phyloP scores from a whole-genome alignment of 2,888 invertebrate species.

The Myopa testacea region DNA sequence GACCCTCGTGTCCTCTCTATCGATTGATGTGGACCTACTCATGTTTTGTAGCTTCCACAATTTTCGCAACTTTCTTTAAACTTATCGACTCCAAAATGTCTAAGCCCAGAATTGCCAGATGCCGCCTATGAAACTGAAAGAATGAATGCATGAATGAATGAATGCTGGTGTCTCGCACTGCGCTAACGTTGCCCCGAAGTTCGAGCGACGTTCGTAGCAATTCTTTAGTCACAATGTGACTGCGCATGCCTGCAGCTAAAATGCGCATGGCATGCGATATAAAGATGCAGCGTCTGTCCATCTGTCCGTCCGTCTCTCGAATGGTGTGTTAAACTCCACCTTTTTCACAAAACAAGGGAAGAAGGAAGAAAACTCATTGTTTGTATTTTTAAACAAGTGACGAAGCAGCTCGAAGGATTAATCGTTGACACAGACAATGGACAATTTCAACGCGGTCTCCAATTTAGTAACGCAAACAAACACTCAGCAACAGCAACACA shows the following conservation, averaged over 20 bases:
- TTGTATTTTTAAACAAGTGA: constrained; percentile 53
- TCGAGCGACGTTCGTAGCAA: constrained; percentile 7
- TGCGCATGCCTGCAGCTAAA: neutral
- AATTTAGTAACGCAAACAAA: constrained; percentile 25
- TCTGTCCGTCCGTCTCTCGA: neutral
- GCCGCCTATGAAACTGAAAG: neutral
- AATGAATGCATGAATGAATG: neutral
- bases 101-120: neutral
- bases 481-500: neutral
- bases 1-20: too few species aligned
- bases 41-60: neutral
- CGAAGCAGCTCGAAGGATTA: constrained; percentile 66
- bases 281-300: constrained; percentile 4
- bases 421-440: constrained; percentile 66
- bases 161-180: neutral
- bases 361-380: constrained; percentile 14
- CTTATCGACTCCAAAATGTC: neutral
- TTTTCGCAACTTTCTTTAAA: neutral
- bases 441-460: constrained; percentile 36
- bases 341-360: neutral
- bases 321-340: constrained; percentile 26
- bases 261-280: constrained; percentile 2
- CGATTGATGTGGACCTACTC: neutral
- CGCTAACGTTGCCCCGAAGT: neutral
- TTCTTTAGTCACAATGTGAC: constrained; percentile 12